Conservation (phyloP, 2,888 invertebrate species). For the Temnothorax ravouxi region DNA sequence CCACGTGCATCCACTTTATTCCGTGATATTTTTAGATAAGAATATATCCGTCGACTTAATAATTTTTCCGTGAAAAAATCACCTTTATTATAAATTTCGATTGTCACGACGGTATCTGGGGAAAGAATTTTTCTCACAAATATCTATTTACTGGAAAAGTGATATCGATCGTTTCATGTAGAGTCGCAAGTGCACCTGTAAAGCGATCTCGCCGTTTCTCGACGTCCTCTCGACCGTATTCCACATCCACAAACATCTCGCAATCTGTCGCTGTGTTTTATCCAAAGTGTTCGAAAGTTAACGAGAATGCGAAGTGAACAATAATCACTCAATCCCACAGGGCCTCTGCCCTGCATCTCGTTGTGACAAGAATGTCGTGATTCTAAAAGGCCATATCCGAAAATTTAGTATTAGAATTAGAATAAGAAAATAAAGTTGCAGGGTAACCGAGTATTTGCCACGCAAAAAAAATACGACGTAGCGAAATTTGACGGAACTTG, state of each 20-base stretch:
- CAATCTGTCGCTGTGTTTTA: not conserved
- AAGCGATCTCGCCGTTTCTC: slow-evolving; percentile 22
- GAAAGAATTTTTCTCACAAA: not conserved
- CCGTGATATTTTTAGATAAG: not conserved
- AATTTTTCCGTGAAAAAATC: not conserved
- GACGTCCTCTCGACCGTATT: not conserved
- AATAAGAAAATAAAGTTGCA: slow-evolving; percentile 1
- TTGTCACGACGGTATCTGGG: not conserved
- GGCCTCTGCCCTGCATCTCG: not conserved
- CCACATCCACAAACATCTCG: not conserved
- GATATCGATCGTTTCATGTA: not conserved
- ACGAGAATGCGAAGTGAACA: not conserved
- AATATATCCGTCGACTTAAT: slow-evolving; percentile 32
- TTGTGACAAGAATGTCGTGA: not conserved
- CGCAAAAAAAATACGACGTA: not conserved
- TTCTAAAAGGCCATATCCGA: not conserved
- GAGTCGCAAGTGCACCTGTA: not conserved
- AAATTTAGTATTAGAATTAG: not conserved
- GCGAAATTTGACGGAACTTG: not conserved
- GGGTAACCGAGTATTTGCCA: not conserved
- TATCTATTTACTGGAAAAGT: not conserved
- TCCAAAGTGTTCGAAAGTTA: slow-evolving; percentile 9
- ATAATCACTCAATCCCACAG: not conserved
- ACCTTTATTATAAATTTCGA: not conserved
- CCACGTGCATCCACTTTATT: slow-evolving; percentile 5